Evolutionary conservation across 2,888 invertebrate genomes (phyloP).

Genomic region (Germaria angustata): DNA sequence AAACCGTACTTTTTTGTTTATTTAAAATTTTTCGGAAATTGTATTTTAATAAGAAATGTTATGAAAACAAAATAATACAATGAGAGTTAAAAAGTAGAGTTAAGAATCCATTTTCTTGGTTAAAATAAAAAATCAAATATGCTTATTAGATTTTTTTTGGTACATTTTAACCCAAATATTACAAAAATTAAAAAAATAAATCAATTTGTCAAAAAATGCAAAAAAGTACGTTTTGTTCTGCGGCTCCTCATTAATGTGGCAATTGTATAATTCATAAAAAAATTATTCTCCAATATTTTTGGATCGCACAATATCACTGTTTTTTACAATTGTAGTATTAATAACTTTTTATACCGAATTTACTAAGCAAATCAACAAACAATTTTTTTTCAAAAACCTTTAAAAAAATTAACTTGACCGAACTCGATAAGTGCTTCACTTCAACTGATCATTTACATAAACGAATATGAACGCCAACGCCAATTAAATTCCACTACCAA

Average conservation of each 20-base stretch:
- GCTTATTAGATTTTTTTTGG: neutral
- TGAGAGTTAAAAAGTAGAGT: conserved; percentile 6
- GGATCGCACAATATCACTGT: conserved; percentile 10
- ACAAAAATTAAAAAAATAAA: conserved; percentile 7
- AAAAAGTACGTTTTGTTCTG: too few species aligned
- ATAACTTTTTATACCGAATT: conserved; percentile 23
- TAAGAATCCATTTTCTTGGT: conserved; percentile 5
- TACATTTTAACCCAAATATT: conserved; percentile 13
- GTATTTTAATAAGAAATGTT: conserved; percentile 11
- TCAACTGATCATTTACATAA: too few species aligned
- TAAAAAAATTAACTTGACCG: too few species aligned
- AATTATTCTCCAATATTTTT: conserved; percentile 8
- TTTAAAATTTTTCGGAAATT: conserved; percentile 1
- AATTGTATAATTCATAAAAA: conserved; percentile 10
- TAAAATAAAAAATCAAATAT: conserved; percentile 7
- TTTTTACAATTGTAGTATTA: conserved; percentile 7
- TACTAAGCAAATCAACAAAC: conserved; percentile 9
- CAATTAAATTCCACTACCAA: too few species aligned
- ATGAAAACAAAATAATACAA: conserved; percentile 16
- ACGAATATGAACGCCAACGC: too few species aligned
- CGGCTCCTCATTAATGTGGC: too few species aligned
- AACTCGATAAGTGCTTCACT: too few species aligned
- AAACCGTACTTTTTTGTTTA: conserved; percentile 7
- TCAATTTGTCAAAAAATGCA: conserved; percentile 17
- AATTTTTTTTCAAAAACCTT: neutral